Evolutionary conservation across 2,888 invertebrate species (phyloP), one percentile per base, ranked within the genome.

Genomic region (Apamea anceps): DNA sequence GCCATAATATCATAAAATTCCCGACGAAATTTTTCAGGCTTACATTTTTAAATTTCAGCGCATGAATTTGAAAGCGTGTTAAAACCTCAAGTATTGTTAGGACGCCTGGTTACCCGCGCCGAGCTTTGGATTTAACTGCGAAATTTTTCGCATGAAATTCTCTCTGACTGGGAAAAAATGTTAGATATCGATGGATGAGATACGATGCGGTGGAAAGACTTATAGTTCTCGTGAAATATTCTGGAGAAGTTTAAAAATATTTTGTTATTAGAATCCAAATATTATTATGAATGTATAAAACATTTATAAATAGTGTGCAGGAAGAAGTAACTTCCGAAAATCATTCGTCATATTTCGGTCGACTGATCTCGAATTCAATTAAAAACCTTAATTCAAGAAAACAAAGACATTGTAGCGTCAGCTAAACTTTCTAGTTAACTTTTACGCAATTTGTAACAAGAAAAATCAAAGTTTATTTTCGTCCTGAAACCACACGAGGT

Each of bases 1-100:
- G 37, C 54, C 45, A 48, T 74, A 85, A 75, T 86, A 74, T 74
- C 67, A 84, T 87, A 86, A 72, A 67, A 79, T 79, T 75, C 48
- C 25, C 60, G 71, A 74, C 63, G 57, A 72, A 71, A 73, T 77
- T 73, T 75, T 84, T 72, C 57, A 63, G 21, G 28, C 62, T 74
- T 65, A 79, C 70, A 82, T 74, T 88, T 88, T 84, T 68, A 82
- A 82, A 85, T 75, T 85, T 72, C 57, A 81, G 74, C 73, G 67
- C 75, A 80, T 80, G 75, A 82, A 85, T 83, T 81, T 79, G 60
- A 82, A 66, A 73, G 73, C 73, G 74, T 67, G 71, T 79, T 77
- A 72, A 79, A 77, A 63, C 71, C 72, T 72, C 60, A 79, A 90
- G 87, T 79, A 79, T 82, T 82, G 79, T 85, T 82, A 81, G 45